phyloP scores from a whole-genome alignment of 1,140 invertebrate genomes.

The Diabrotica undecimpunctata region DNA sequence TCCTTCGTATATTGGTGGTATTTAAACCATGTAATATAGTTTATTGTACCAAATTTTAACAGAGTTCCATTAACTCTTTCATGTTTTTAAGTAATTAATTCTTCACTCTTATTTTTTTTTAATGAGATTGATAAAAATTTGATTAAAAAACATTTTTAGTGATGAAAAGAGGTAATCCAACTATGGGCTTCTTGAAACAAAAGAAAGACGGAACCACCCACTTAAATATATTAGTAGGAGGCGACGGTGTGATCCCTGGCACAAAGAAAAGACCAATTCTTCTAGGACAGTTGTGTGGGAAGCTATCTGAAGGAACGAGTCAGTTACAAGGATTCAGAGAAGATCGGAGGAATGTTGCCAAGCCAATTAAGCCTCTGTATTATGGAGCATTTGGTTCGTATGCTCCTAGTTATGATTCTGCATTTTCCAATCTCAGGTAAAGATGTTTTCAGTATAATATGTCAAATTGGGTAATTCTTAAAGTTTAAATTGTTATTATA shows the following conservation, averaged over 20 bases:
- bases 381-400: conserved; percentile 95
- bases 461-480: not conserved
- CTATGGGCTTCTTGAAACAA: conserved; percentile 79
- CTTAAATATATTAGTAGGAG: conserved; percentile 80
- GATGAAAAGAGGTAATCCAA: conserved; percentile 40
- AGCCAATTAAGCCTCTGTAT: conserved; percentile 86
- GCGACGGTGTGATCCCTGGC: conserved; percentile 64
- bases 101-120: not conserved
- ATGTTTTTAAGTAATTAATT: too few relatives aligned
- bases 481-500: not conserved
- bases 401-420: conserved; percentile 92
- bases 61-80: too few relatives aligned
- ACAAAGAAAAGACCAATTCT: conserved; percentile 76
- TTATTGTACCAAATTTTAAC: too few relatives aligned
- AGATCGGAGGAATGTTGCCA: conserved; percentile 82
- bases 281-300: conserved; percentile 77
- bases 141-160: conserved; percentile 13
- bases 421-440: conserved; percentile 76
- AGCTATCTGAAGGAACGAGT: conserved; percentile 67
- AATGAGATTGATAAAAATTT: not conserved
- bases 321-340: conserved; percentile 72
- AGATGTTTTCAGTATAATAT: not conserved
- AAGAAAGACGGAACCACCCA: conserved; percentile 82
- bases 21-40: too few relatives aligned
- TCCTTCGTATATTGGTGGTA: too few relatives aligned